These are phyloP conservation scores for Drosophila littoralis DNA, from an alignment of 1,140 invertebrate species.

Conservation along the genomic window DNA sequence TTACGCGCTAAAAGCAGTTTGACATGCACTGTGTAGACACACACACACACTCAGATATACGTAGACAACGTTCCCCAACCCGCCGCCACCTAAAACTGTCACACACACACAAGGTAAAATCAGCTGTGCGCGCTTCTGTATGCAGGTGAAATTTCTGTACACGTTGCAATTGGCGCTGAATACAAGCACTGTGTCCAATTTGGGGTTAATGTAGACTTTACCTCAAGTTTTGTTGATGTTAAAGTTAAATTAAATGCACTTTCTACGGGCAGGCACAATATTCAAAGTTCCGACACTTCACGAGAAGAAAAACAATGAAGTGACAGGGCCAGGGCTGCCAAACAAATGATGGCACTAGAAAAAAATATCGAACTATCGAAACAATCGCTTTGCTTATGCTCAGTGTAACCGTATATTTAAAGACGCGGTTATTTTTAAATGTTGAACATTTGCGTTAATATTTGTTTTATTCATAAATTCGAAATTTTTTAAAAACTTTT, in stretches of 20 bases:
- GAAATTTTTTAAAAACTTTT: background rate
- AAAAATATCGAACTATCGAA: slow-evolving; percentile 13
- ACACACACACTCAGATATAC: slow-evolving; percentile 7
- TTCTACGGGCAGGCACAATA: slow-evolving; percentile 60
- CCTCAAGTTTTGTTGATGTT: slow-evolving; percentile 49
- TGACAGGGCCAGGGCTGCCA: slow-evolving; percentile 32
- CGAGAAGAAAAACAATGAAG: slow-evolving; percentile 50
- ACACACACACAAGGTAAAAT: slow-evolving; percentile 45
- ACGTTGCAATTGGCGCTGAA: slow-evolving; percentile 45
- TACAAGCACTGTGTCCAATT: background rate
- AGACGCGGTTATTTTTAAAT: background rate
- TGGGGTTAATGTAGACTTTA: slow-evolving; percentile 36
- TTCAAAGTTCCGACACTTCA: slow-evolving; percentile 39
- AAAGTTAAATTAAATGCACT: slow-evolving; percentile 71
- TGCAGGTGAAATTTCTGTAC: slow-evolving; percentile 77
- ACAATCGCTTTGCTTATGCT: background rate
- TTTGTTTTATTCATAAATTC: too few species aligned
- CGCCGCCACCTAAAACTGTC: background rate
- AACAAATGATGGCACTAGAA: slow-evolving; percentile 13
- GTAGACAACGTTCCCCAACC: background rate
- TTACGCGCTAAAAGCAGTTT: slow-evolving; percentile 76
- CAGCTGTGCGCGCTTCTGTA: slow-evolving; percentile 68
- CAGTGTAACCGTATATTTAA: slow-evolving; percentile 4
- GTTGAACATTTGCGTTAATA: too few species aligned
- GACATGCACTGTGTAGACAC: slow-evolving; percentile 41